Base-by-base conservation (phyloP, 2,113 vertebrate genomes). In the Myodes glareolus region DNA sequence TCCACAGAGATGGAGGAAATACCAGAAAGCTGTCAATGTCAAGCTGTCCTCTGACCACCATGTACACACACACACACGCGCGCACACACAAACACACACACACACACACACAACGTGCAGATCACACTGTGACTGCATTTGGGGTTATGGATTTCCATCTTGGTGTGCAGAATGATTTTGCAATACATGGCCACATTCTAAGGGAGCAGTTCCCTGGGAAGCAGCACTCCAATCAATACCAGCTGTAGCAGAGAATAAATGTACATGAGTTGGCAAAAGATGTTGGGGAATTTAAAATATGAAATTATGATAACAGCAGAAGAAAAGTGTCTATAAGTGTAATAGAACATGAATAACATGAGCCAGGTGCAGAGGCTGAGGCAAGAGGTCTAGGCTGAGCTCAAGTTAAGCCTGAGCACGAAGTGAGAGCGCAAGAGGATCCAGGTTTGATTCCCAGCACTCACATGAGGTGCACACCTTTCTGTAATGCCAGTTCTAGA, bases 321-420 rank as follows among this genome's bases (percentile, higher is more conserved):
- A 88, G 17, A 92, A 92, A 97, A 91, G 39, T 10, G 33, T 92
- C 85, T 90, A 25, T 52, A 84, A 78, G 42, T 70, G 3, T n/a
- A 85, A 78, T 36, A 25, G 65, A 9, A 88, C 27, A 63, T 68
- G 77, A 50, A 42, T 67, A 90, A 96, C 47, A 61, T 12, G 4
- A 63, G 12, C 13, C 9, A 63, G 68, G 8, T 5, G 5, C 33
- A 36, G 67, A 63, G 80, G 39, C 80, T 61, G 29, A 70, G 78
- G 19, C 4, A 47, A 31, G 12, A 45, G 29, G 63, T 55, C n/a
- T n/a, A n/a, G n/a, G n/a, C n/a, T n/a, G 67, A 92, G 12, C 63
- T 73, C 13, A 50, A 61, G 9, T 55, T 81, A 58, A 73, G 25
- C 25, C 70, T 84, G 39, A 42, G 80, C 80, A 47, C 21, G 8